Base-by-base conservation (phyloP, 23 tunicate species). In the Pegea sp. region DNA sequence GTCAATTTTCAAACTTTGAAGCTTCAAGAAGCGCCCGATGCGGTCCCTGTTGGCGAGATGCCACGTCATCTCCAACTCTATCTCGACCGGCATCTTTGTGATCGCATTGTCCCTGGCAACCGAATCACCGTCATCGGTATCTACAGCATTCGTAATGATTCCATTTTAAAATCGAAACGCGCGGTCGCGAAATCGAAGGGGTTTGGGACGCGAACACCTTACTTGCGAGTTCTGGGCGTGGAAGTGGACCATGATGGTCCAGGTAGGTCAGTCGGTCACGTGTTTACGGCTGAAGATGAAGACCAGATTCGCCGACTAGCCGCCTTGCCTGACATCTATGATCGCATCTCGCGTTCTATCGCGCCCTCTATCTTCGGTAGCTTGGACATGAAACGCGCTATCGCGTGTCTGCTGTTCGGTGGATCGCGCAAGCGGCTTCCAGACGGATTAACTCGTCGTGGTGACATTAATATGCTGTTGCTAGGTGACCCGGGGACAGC, bases 401-500 rank as follows among this genome's bases (percentile, higher is more conserved):
- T 91, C 25, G 77, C 86, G 5, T 79, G 99, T 46, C 50, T 91
- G 32, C 55, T 91, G 24, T 91, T 91, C 58, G 99, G 99, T 38
- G 99, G 99, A 5, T 91, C 99, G 0, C 64, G 99, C n/a, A 91
- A 91, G 53, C 53, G 93, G 22, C 50, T 91, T 2, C 99, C 99
- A 7, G 99, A 91, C 56, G 99, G 99, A 23, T 29, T 84, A 29
- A 91, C 91, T 3, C 29, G 99, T 32, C 62, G 99, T 25, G 99
- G 99, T 21, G 99, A 91, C 61, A 79, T 91, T 24, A 91, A 91
- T 29, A 24, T 91, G 3, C 54, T 91, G 56, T 34, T 91, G 50
- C 49, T 91, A 0, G 99, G 99, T 18, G 99, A 91, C 51, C 99
- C 99, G 42, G 99, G 99, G 0, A 91, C 99, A 20, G 99, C 99